Conservation (phyloP, 2,113 vertebrate genomes). For the Cephalopterus ornatus region DNA sequence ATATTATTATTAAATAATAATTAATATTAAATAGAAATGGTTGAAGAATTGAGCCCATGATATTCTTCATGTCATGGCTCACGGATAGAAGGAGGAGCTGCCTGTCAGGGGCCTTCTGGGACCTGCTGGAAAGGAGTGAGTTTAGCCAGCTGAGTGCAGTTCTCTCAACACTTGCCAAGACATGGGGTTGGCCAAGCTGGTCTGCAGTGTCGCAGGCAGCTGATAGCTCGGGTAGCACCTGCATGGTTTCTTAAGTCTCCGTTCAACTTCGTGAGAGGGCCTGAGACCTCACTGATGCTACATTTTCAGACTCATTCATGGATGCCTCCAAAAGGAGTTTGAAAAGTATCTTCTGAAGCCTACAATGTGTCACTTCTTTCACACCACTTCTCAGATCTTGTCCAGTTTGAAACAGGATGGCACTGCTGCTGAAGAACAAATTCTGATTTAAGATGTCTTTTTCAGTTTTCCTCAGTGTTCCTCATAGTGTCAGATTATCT, state of each 20-base stretch:
- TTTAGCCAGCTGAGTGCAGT: background rate
- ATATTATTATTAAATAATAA: too few species aligned
- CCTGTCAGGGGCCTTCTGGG: background rate
- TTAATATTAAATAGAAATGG: constrained; percentile 9
- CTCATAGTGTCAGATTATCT: background rate
- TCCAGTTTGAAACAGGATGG: background rate
- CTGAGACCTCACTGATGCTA: background rate
- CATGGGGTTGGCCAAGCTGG: background rate
- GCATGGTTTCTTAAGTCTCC: background rate
- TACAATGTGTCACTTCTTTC: background rate
- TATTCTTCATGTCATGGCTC: constrained; percentile 2
- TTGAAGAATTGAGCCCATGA: constrained; percentile 15
- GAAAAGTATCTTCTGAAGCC: background rate
- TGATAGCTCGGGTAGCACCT: background rate
- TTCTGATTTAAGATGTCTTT: background rate
- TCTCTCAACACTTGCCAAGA: background rate
- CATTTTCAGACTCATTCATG: background rate
- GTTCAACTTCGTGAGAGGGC: background rate
- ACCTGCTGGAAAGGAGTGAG: background rate
- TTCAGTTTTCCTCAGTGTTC: background rate
- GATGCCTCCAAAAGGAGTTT: background rate
- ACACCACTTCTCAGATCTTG: background rate
- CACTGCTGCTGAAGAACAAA: background rate
- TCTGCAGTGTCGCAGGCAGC: background rate
- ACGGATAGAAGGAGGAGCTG: background rate